Percentiles rank a stretch among this genome's conserved stretches.
Conservation (phyloP, 2,797 vertebrate genomes). For the Menidia menidia region DNA sequence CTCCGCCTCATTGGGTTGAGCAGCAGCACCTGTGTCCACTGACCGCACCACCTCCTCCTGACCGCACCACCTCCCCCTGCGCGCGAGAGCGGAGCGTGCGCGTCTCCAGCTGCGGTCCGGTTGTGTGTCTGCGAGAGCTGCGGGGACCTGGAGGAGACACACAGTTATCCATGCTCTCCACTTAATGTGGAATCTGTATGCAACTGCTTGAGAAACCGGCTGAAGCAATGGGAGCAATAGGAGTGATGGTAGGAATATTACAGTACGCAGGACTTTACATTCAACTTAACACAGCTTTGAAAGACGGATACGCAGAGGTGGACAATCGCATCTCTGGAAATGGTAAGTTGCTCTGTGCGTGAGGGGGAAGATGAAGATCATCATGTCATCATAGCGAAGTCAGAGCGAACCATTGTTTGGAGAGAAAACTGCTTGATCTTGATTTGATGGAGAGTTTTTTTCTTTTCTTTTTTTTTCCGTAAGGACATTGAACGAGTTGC, state of each 20-base stretch:
- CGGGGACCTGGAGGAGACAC: conserved; percentile 47
- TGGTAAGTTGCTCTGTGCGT: conserved; percentile 77
- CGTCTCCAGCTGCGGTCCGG: conserved; percentile 28
- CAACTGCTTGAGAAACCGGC: conserved; percentile 56
- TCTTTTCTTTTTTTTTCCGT: not conserved
- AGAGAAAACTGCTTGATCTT: conserved; percentile 2
- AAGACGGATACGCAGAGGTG: conserved; percentile 77
- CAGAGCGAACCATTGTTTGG: conserved; percentile 50
- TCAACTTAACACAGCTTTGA: conserved; percentile 86
- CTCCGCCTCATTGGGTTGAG: conserved; percentile 82
- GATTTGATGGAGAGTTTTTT: too few species aligned
- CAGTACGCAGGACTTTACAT: conserved; percentile 89
- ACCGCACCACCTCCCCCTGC: conserved; percentile 47
- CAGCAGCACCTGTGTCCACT: conserved; percentile 56
- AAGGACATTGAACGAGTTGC: too few species aligned
- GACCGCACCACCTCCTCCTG: too few species aligned
- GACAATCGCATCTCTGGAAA: conserved; percentile 86
- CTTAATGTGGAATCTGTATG: conserved; percentile 76
- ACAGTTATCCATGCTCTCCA: conserved; percentile 31
- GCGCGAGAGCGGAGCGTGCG: conserved; percentile 35
- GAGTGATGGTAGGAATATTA: conserved; percentile 84
- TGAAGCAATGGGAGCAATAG: conserved; percentile 83
- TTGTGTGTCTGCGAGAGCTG: conserved; percentile 40
- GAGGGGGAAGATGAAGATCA: not conserved
- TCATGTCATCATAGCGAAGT: not conserved